A percentile compares a stretch with the other conserved stretches of the same genome.
phyloP scores from a whole-genome alignment of 2,888 invertebrate species.

The Ormyrus pomaceus region DNA sequence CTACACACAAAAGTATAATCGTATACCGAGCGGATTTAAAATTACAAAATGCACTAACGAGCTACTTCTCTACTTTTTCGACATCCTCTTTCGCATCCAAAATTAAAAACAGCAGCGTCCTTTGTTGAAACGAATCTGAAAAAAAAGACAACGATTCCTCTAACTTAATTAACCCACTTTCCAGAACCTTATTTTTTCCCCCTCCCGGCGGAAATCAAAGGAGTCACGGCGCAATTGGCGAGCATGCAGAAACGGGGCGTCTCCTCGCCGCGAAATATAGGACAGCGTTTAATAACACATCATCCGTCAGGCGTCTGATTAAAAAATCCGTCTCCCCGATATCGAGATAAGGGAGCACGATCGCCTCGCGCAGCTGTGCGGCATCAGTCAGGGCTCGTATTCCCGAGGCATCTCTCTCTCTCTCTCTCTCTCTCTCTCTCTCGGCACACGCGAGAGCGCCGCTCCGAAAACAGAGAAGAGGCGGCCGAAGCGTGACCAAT shows the following conservation, averaged over 20 bases:
- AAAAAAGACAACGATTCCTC: not conserved
- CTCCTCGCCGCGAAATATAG: not conserved
- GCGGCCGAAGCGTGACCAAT: constrained; percentile 20
- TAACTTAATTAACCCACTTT: not conserved
- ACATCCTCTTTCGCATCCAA: too few relatives aligned
- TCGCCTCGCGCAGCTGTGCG: constrained; percentile 1
- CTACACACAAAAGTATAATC: too few relatives aligned
- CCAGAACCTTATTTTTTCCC: not conserved
- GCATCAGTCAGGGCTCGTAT: constrained; percentile 16
- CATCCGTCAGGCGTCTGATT: constrained; percentile 13
- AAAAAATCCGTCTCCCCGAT: constrained; percentile 30
- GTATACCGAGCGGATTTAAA: too few relatives aligned
- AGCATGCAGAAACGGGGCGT: not conserved
- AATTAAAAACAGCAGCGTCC: too few relatives aligned
- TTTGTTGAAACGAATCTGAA: too few relatives aligned
- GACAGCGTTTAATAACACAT: constrained; percentile 17
- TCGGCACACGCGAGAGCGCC: too few relatives aligned
- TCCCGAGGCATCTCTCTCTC: not conserved
- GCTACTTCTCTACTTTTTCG: not conserved
- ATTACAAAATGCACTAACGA: not conserved
- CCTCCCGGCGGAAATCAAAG: not conserved
- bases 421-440: too few relatives aligned
- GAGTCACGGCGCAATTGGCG: constrained; percentile 16
- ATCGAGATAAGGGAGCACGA: constrained; percentile 16
- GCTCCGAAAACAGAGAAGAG: too few relatives aligned